phyloP scores from a whole-genome alignment of 37 sponge, comb jelly and placozoan genomes.

The Diacarnus erythraeanus region DNA sequence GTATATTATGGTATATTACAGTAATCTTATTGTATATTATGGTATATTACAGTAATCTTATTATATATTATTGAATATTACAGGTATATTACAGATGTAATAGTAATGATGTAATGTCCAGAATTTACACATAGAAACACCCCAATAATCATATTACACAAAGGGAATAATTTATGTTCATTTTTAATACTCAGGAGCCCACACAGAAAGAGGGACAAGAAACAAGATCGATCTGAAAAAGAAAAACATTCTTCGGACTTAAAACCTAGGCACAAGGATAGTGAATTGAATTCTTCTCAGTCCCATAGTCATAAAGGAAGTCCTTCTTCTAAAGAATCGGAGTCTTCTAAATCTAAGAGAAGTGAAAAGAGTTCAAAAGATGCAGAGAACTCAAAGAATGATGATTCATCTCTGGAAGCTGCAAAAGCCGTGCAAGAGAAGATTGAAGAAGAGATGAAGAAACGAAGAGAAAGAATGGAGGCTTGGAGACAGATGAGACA shows the following conservation, averaged over 20 bases:
- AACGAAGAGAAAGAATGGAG: conserved; percentile 86
- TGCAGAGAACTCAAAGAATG: background rate
- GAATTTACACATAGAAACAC: no score
- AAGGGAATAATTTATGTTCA: no score
- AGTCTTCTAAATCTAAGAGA: background rate
- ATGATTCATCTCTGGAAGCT: conserved; percentile 24
- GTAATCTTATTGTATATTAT: no score
- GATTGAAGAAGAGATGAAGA: conserved; percentile 94
- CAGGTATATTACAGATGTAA: no score
- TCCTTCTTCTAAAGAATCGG: background rate
- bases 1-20: no score
- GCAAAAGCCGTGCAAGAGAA: conserved; percentile 67
- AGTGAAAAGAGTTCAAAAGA: background rate
- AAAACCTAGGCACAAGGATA: background rate
- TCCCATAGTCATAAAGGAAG: background rate
- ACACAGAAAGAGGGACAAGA: conserved; percentile 1
- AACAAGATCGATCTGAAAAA: background rate
- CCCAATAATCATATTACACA: no score
- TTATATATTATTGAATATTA: no score
- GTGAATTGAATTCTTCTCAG: background rate
- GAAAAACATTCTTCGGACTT: background rate
- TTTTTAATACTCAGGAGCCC: conserved; percentile 5
- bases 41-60: no score
- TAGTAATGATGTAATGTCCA: no score
- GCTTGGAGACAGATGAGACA: conserved; percentile 89